These are phyloP conservation scores for Papilio machaon DNA, from an alignment of 1,140 invertebrate genomes.

Conservation along the genomic window DNA sequence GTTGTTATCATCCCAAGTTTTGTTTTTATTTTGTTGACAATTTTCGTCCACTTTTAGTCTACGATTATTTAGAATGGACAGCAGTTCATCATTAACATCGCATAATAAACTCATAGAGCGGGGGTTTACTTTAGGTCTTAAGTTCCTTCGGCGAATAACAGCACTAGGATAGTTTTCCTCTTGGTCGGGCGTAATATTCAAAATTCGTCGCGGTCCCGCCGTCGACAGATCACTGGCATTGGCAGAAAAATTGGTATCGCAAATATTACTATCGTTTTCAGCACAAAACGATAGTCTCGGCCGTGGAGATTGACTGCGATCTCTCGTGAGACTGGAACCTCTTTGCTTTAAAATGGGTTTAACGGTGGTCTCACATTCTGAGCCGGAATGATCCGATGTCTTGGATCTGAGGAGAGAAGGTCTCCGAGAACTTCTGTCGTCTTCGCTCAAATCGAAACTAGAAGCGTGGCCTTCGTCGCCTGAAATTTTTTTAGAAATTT, in stretches of 20 bases:
- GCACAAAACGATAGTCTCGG: constrained; percentile 83
- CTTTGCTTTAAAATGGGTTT: constrained; percentile 83
- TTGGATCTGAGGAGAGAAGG: constrained; percentile 76
- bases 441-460: constrained; percentile 81
- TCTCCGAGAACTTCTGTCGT: constrained; percentile 79
- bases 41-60: constrained; percentile 77
- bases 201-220: constrained; percentile 70
- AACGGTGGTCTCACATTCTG: constrained; percentile 80
- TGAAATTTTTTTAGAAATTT: constrained; percentile 86
- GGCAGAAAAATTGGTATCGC: constrained; percentile 73
- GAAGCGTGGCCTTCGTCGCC: constrained; percentile 80
- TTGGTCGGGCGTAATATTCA: constrained; percentile 63
- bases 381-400: constrained; percentile 77
- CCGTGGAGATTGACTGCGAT: constrained; percentile 82
- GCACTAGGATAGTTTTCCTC: constrained; percentile 73
- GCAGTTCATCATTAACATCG: constrained; percentile 78
- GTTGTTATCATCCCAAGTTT: constrained; percentile 52
- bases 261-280: constrained; percentile 75
- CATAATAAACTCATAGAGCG: constrained; percentile 77
- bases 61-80: constrained; percentile 76
- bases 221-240: constrained; percentile 72
- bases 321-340: constrained; percentile 80
- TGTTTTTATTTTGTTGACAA: constrained; percentile 63
- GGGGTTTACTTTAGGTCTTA: constrained; percentile 72
- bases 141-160: constrained; percentile 78